Evolutionary conservation across 2,888 invertebrate species (phyloP), one percentile per base, ranked within the genome.

Genomic region (Sinhomidia bicolor): DNA sequence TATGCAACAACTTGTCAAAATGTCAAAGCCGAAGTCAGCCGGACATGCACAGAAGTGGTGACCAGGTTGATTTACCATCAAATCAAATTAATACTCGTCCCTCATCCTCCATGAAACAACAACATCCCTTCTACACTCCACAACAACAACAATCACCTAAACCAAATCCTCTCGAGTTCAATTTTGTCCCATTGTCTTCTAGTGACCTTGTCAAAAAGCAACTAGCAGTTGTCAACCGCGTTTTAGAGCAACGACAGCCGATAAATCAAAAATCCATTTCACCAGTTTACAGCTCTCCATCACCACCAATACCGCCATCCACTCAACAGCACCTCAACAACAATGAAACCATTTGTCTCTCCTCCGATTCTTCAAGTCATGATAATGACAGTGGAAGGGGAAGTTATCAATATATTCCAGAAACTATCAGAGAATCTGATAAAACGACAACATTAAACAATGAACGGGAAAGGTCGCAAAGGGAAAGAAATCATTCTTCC

Each of bases 381-480:
- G 88, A 88, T n/a, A 88, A 84, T 76, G 88, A 88, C 71, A 88
- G 88, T 26, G 88, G 88, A 0, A 54, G 88, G 9, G 88, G 88
- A 10, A 88, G 88, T 26, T 84, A 57, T 26, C 88, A 79, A 10
- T 74, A 57, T 54, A 57, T 80, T 41, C 51, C 79, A 41, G 62
- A 62, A 14, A 62, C 20, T 14, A 62, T 44, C 80, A 80, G 60
- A 62, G 23, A 60, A 26, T 26, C 41, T 26, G 80, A 80, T 3
- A 60, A 23, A 57, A 57, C 17, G n/a, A 36, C 20, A 51, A 26
- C 10, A 5, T 6, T 47, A 29, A 26, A 51, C 6, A 14, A 23
- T 1, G 44, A 20, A 5, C 7, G 10, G 1, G 44, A 20, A 5
- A 1, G 10, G 1, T 36, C 23, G 14, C 2, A 12, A 17, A 57